phyloP scores from a whole-genome alignment of 2,888 invertebrate species.

The Pandemis heparana region DNA sequence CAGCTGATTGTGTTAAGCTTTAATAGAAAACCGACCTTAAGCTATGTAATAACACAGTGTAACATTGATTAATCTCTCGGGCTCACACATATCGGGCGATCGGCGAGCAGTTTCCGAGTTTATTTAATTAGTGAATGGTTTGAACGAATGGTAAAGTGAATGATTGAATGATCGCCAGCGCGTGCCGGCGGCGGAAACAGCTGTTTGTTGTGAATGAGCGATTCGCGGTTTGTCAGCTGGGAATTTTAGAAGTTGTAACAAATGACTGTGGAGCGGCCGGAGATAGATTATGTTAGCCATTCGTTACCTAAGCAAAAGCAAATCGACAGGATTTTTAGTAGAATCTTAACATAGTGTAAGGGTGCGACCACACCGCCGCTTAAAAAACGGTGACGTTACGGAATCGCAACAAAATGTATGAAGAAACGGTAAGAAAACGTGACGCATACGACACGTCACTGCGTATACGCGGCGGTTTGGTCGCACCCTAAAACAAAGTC shows the following conservation, averaged over 20 bases:
- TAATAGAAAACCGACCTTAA: conserved; percentile 11
- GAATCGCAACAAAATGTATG: too few species aligned
- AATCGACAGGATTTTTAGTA: neutral
- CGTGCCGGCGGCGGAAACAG: conserved; percentile 20
- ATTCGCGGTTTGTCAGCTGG: conserved; percentile 1
- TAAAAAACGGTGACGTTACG: too few species aligned
- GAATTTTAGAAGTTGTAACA: neutral
- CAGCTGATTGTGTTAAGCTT: neutral
- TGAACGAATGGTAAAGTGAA: conserved; percentile 38
- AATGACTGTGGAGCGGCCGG: neutral
- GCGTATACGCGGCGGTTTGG: too few species aligned
- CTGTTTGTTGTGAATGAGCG: conserved; percentile 30
- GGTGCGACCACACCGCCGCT: too few species aligned
- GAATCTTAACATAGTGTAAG: too few species aligned
- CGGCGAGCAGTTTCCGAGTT: conserved; percentile 31
- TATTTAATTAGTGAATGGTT: conserved; percentile 40
- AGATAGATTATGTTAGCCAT: neutral
- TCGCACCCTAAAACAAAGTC: too few species aligned
- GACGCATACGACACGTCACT: too few species aligned
- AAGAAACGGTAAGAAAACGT: too few species aligned
- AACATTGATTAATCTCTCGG: neutral
- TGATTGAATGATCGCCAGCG: conserved; percentile 29
- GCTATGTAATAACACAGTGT: neutral
- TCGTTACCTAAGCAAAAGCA: neutral
- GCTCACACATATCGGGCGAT: conserved; percentile 25